Conservation (phyloP, 2,888 invertebrate genomes). For the Phalera bucephala region DNA sequence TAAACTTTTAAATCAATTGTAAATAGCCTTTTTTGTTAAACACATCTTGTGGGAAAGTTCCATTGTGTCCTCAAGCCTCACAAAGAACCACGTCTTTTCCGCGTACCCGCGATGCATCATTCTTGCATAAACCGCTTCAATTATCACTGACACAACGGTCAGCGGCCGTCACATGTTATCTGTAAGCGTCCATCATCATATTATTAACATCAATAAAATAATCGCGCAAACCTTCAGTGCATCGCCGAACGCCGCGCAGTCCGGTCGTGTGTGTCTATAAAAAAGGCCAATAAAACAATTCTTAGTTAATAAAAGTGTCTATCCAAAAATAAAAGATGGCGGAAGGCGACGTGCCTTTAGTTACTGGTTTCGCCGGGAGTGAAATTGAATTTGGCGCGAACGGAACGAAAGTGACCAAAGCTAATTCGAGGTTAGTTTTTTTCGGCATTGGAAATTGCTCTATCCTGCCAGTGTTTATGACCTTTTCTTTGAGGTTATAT, state of each 20-base stretch:
- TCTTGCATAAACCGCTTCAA: constrained; percentile 58
- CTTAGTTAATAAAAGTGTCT: constrained; percentile 42
- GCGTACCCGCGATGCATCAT: constrained; percentile 12
- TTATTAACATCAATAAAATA: constrained; percentile 73
- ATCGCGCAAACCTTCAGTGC: constrained; percentile 56
- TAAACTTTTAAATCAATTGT: no score
- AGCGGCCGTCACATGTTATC: constrained; percentile 68
- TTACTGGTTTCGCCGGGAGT: constrained; percentile 68
- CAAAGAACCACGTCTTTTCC: not conserved
- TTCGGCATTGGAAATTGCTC: constrained; percentile 9
- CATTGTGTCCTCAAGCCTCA: no score
- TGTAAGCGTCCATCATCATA: constrained; percentile 60
- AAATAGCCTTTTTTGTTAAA: no score
- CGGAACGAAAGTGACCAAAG: constrained; percentile 65
- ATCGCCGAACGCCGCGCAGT: constrained; percentile 45
- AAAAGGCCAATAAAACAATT: constrained; percentile 23
- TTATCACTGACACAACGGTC: constrained; percentile 66
- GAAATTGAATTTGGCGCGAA: constrained; percentile 71
- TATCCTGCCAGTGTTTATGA: constrained; percentile 8
- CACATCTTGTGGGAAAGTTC: no score
- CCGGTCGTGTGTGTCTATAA: constrained; percentile 28
- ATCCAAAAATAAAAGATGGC: constrained; percentile 56
- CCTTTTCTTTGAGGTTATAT: not conserved
- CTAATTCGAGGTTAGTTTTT: constrained; percentile 71
- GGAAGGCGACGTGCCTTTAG: constrained; percentile 74